Percentiles rank a stretch among this genome's conserved stretches.
Conservation (phyloP, 2,888 invertebrate genomes). For the Drosophila longiperda region DNA sequence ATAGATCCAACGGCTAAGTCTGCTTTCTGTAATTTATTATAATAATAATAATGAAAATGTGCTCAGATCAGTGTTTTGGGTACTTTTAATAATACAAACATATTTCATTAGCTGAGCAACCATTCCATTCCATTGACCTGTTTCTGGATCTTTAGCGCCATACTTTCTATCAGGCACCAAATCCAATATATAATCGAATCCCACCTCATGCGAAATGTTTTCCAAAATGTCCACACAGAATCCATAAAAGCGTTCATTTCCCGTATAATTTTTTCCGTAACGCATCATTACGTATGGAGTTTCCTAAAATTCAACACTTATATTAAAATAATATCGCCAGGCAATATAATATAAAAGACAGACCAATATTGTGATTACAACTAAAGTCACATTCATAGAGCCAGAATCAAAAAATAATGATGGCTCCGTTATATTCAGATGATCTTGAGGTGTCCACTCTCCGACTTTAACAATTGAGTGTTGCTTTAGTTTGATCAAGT, state of each 20-base stretch:
- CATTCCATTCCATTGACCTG: slow-evolving; percentile 92
- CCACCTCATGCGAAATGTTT: slow-evolving; percentile 88
- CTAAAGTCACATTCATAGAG: slow-evolving; percentile 90
- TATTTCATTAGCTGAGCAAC: slow-evolving; percentile 90
- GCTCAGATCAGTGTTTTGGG: neutral
- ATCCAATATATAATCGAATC: slow-evolving; percentile 90
- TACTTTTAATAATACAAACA: slow-evolving; percentile 85
- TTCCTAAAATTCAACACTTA: slow-evolving; percentile 85
- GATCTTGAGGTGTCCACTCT: slow-evolving; percentile 89
- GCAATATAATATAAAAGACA: slow-evolving; percentile 71
- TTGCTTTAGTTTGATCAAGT: slow-evolving; percentile 90
- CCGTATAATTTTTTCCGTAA: slow-evolving; percentile 89
- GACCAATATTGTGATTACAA: slow-evolving; percentile 91
- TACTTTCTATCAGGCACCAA: slow-evolving; percentile 90
- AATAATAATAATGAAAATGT: neutral
- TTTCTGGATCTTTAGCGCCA: slow-evolving; percentile 90
- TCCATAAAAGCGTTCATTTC: slow-evolving; percentile 91
- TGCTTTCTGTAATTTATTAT: slow-evolving; percentile 88
- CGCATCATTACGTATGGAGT: slow-evolving; percentile 91
- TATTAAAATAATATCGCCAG: too few relatives aligned
- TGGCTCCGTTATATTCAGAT: slow-evolving; percentile 90
- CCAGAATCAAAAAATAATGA: slow-evolving; percentile 90
- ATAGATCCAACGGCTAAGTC: slow-evolving; percentile 95
- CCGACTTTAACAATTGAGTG: slow-evolving; percentile 91
- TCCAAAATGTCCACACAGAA: slow-evolving; percentile 92